A percentile compares a stretch with the other conserved stretches of the same genome.
These are phyloP conservation scores for Zaprionus kolodkinae DNA, from an alignment of 1,140 invertebrate species.

Conservation along the genomic window DNA sequence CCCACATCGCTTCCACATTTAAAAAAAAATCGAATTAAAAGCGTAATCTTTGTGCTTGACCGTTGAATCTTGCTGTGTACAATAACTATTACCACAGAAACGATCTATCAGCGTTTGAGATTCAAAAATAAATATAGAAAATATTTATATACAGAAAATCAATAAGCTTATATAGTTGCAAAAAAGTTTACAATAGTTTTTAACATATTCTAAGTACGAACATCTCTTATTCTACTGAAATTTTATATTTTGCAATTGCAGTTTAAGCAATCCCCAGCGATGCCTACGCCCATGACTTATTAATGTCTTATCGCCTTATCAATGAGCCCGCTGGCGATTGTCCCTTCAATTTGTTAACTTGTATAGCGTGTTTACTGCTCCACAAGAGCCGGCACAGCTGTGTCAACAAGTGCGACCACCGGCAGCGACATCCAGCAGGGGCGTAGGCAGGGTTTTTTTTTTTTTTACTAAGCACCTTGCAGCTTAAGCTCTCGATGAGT, in stretches of 20 bases:
- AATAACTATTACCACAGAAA: no score
- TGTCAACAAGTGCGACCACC: constrained; percentile 21
- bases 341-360: constrained; percentile 20
- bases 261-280: not conserved
- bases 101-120: no score
- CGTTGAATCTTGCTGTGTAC: no score
- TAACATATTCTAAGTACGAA: not conserved
- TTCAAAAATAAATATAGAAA: no score
- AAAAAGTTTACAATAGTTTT: no score
- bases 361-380: constrained; percentile 14
- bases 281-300: not conserved
- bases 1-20: no score
- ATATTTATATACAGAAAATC: no score
- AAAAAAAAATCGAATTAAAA: no score
- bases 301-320: constrained; percentile 40
- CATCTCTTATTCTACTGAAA: not conserved
- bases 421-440: not conserved
- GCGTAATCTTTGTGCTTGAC: no score
- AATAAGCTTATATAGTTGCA: no score
- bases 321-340: constrained; percentile 14
- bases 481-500: not conserved
- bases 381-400: constrained; percentile 24
- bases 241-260: not conserved
- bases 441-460: not conserved
- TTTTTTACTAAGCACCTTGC: not conserved